phyloP scores from a whole-genome alignment of 2,113 vertebrate species.

The Neolamprologus cancellatus region DNA sequence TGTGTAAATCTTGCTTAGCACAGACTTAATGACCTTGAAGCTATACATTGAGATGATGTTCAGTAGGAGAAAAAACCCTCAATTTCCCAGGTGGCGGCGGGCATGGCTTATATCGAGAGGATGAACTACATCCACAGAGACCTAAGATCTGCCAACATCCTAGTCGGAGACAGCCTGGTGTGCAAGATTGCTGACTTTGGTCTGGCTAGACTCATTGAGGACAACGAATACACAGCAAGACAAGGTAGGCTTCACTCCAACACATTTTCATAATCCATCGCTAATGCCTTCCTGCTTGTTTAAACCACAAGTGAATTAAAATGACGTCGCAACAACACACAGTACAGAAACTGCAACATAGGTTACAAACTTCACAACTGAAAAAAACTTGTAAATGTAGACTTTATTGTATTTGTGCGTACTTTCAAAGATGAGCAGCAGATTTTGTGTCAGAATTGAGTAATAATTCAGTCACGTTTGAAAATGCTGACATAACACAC shows the following conservation, averaged over 20 bases:
- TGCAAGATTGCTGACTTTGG: conserved; percentile 99
- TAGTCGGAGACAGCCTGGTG: conserved; percentile 93
- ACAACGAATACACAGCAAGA: conserved; percentile 97
- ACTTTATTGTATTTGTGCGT: not conserved
- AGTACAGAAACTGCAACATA: not conserved
- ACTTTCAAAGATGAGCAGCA: not conserved
- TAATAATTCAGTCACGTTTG: not conserved
- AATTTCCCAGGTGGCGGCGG: conserved; percentile 81
- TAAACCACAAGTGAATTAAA: not conserved
- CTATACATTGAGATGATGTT: not conserved
- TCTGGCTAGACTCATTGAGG: conserved; percentile 93
- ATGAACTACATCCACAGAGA: conserved; percentile 99
- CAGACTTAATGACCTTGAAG: not conserved
- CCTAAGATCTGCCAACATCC: conserved; percentile 93
- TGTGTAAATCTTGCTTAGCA: not conserved
- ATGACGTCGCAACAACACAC: not conserved
- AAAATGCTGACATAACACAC: not conserved
- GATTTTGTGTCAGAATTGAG: not conserved
- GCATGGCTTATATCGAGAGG: conserved; percentile 97
- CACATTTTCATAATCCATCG: not conserved
- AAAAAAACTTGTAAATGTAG: not conserved
- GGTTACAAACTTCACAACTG: not conserved
- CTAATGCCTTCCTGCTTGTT: not conserved
- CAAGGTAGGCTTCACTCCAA: conserved; percentile 75
- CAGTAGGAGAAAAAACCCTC: not conserved